A percentile compares a stretch with the other conserved stretches of the same genome.
phyloP scores from a whole-genome alignment of 2,113 vertebrate genomes.

The Hydropotes inermis region DNA sequence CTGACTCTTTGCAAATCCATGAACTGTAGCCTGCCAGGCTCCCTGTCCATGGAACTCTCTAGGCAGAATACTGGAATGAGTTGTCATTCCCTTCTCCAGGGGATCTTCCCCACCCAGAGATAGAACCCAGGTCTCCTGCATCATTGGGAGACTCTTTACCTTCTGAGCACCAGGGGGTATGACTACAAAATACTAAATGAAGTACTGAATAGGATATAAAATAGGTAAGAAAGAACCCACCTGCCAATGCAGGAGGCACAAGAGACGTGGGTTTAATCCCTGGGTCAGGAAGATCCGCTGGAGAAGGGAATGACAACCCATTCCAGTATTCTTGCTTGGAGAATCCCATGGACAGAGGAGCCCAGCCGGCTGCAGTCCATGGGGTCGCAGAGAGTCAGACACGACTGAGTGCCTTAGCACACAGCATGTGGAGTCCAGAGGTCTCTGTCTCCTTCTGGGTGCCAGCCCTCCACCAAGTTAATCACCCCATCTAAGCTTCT shows the following conservation, averaged over 20 bases:
- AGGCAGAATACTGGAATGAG: background rate
- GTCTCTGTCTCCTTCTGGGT: background rate
- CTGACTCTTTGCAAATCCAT: background rate
- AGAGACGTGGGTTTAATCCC: background rate
- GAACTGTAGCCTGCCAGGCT: background rate
- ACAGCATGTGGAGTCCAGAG: background rate
- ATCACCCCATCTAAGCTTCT: background rate
- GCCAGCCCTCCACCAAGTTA: background rate
- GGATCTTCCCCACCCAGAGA: background rate
- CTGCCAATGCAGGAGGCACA: background rate
- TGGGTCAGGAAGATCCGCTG: background rate
- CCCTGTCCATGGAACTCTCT: background rate
- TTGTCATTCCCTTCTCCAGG: background rate
- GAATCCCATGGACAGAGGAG: background rate
- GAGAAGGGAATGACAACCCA: background rate
- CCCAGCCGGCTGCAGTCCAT: rapidly evolving
- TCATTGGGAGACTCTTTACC: background rate
- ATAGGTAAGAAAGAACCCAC: background rate
- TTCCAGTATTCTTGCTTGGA: background rate
- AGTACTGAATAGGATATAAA: background rate
- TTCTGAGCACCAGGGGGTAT: background rate
- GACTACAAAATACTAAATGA: background rate
- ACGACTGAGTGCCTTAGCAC: background rate
- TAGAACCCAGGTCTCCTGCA: background rate
- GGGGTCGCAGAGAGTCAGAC: background rate